Evolutionary conservation across 2,113 vertebrate species (phyloP), one percentile per base, ranked within the genome.

Genomic region (Procavia capensis): DNA sequence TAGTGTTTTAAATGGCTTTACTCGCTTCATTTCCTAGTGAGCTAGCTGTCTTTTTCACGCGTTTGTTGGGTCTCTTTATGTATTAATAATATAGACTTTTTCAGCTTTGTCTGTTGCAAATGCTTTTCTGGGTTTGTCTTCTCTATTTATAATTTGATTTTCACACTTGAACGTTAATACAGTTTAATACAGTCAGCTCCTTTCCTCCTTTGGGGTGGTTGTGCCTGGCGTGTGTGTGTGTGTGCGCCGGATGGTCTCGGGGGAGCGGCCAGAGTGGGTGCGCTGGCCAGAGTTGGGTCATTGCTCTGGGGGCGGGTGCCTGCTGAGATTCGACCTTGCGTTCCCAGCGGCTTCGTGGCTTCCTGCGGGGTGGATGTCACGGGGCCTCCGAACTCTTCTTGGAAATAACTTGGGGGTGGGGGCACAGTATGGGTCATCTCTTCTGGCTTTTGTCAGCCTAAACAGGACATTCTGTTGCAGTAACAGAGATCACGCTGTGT

Each of bases 41-140:
- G 17, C 34, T 1, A 17, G 25, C n/a, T 3, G 0, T 39, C 50
- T 11, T 36, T 29, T 9, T 0, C n/a, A 13, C 0, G n/a, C 16
- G 3, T n/a, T 6, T 36, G 57, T 5, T 7, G n/a, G 70, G 19
- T 2, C 8, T 17, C 31, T 22, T 10, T 7, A 2, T 0, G 2
- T 41, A 1, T 5, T 11, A 24, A 74, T 25, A 27, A 27, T 6
- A 20, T 3, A 11, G 13, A 6, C 0, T 31, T 63, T 25, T 4
- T 1, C 17, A 3, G 19, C 47, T 1, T 0, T 1, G 0, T 3
- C 0, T 3, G 8, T 39, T 27, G 17, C 22, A n/a, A 7, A 5
- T 10, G 3, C 5, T 27, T 59, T 25, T 13, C 61, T 29, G 25
- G 17, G 64, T 25, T 19, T 5, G 36, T 34, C 31, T 45, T 20